Base-by-base conservation (phyloP, 2,888 invertebrate species). In the Drosophila picticornis region DNA sequence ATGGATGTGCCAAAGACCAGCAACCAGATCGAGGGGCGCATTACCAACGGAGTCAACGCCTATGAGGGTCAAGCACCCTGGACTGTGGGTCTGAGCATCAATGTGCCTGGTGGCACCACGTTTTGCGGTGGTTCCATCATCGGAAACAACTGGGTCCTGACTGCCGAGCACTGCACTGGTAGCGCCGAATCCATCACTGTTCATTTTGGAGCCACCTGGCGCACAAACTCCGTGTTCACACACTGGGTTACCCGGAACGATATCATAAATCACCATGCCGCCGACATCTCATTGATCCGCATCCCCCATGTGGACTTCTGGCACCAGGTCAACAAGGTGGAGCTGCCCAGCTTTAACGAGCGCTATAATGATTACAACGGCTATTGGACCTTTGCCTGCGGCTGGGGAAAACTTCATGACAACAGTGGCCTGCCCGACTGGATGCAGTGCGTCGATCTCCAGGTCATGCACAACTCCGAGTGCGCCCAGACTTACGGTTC, bases 401-500 rank as follows among this genome's bases (percentile, higher is more conserved):
- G 91, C 22, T 91, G 91, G 91, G 91, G 91, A 32, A 90, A 84
- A 25, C 78, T 69, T 68, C 80, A 80, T 13, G 90, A 92, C 13
- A 57, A 52, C 38, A 53, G 79, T 59, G 51, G 61, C 40, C 32
- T 84, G 22, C 75, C 83, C 51, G 76, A 90, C 11, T 91, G 92
- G 58, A 84, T 94, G 36, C 91, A 93, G 72, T 91, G 90, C 64
- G 91, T 91, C 4, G 72, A 85, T n/a, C 75, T 92, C 13, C 89
- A 91, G n/a, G 86, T 94, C 34, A 91, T 93, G 10, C 72, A 82
- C 56, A 92, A 93, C 67, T 48, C 25, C 62, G 32, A 76, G 11
- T 94, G 94, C 79, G 53, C 51, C 0, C 50, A 46, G 2, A 76
- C 70, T 27, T 90, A 77, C n/a, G 66, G 75, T 55, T 22, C 46